phyloP scores from a whole-genome alignment of 2,888 invertebrate genomes.

The Exephanes ischioxanthus region DNA sequence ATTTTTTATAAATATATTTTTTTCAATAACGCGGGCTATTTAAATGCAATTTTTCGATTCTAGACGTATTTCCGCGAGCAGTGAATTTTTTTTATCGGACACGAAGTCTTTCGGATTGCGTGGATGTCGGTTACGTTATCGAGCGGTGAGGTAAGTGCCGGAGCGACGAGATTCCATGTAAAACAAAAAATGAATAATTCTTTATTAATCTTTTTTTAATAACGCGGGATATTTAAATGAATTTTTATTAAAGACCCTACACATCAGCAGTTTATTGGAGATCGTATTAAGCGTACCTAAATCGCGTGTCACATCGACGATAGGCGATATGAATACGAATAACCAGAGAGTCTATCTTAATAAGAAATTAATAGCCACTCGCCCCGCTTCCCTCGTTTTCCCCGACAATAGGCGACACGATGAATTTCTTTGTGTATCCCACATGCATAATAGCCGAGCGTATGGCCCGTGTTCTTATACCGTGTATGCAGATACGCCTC shows the following conservation, averaged over 20 bases:
- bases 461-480: constrained; percentile 65
- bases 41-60: constrained; percentile 2
- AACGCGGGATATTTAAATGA: background rate
- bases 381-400: constrained; percentile 50
- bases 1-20: constrained; percentile 33
- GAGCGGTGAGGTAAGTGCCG: constrained; percentile 10
- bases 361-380: constrained; percentile 65
- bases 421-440: constrained; percentile 61
- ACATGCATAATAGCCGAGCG: constrained; percentile 56
- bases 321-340: constrained; percentile 51
- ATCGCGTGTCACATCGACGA: constrained; percentile 37
- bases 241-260: background rate
- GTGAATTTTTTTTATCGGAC: background rate
- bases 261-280: background rate
- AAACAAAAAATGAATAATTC: background rate
- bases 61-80: constrained; percentile 44
- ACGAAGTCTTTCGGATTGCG: background rate
- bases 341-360: constrained; percentile 45
- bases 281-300: background rate
- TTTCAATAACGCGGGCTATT: background rate
- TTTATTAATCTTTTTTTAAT: constrained; percentile 35
- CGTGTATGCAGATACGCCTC: constrained; percentile 68
- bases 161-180: constrained; percentile 15
- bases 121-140: background rate
- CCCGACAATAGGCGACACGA: constrained; percentile 51